A percentile compares a stretch with the other conserved stretches of the same genome.
Conservation (phyloP, 2,113 vertebrate genomes). For the Mesembrinibis cayennensis region DNA sequence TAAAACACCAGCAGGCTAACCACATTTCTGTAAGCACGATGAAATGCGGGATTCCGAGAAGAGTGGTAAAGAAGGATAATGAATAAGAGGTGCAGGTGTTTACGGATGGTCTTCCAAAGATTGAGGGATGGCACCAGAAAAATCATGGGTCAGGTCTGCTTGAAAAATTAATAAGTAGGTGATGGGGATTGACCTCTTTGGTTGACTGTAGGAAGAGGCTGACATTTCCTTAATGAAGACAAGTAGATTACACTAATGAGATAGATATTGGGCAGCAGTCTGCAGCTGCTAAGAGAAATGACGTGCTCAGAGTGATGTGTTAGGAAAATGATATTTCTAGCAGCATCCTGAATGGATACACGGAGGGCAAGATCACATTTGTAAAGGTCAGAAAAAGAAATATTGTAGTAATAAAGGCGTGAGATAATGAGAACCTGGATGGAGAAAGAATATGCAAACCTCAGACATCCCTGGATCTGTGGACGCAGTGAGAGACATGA, state of each 20-base stretch:
- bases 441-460: neutral
- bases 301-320: neutral
- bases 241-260: constrained; percentile 33
- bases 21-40: neutral
- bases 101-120: neutral
- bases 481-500: neutral
- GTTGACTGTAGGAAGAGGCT: neutral
- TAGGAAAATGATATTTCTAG: constrained; percentile 10
- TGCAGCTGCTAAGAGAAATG: neutral
- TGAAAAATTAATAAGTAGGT: constrained; percentile 1
- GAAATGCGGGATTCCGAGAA: neutral
- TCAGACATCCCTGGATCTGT: neutral
- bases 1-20: neutral
- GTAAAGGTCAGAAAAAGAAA: constrained; percentile 58
- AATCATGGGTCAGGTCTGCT: neutral
- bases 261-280: neutral
- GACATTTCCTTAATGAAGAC: constrained; percentile 57
- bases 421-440: neutral
- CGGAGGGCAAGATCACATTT: neutral
- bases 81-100: neutral
- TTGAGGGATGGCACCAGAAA: neutral
- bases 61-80: neutral
- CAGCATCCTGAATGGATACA: neutral
- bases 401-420: constrained; percentile 13
- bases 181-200: constrained; percentile 4